Base-by-base conservation (phyloP, 2,113 vertebrate genomes). In the Trichomycterus rosablanca region DNA sequence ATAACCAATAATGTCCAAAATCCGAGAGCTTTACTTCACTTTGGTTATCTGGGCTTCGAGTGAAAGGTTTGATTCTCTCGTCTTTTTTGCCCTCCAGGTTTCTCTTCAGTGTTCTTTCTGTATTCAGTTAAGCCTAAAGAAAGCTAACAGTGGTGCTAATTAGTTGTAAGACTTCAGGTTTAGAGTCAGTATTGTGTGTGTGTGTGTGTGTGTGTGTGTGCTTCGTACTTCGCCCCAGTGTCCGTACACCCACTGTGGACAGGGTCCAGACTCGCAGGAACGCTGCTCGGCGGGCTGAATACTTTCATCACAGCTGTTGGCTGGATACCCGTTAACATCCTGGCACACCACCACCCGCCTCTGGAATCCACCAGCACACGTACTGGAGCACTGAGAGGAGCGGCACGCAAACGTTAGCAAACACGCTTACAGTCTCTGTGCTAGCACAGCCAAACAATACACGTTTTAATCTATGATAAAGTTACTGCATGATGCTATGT, bases 331-430 rank as follows among this genome's bases (percentile, higher is more conserved):
- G 0, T 98, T 95, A 73, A 96, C 93, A 72, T 97, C 93, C 83
- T 99, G 97, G 81, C 97, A 99, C 30, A 99, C 95, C 18, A 99
- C 97, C 0, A 92, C 95, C 0, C 95, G 92, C n/a, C 95, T 84
- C 83, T 98, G 97, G 82, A 94, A 95, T 10, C 97, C 97, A 14
- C 93, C 95, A 0, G 92, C 94, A 75, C 97, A 99, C 0, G 94
- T 97, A 76, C 94, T 98, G 37, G 97, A 98, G 81, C 97, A 99
- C 97, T 99, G 81, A 52, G 50, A 53, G 46, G 30, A 74, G 20
- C 63, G 52, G 71, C 15, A 40, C 14, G 20, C 7, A 50, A 76
- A 45, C 66, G 12, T 50, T 15, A 57, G 40, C 16, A n/a, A 2
- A 14, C 34, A 35, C 12, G 10, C 14, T n/a, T 19, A 54, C 32